Percentiles rank a stretch among this genome's conserved stretches.
phyloP scores from a whole-genome alignment of 2,797 vertebrate genomes.

The Menidia menidia region DNA sequence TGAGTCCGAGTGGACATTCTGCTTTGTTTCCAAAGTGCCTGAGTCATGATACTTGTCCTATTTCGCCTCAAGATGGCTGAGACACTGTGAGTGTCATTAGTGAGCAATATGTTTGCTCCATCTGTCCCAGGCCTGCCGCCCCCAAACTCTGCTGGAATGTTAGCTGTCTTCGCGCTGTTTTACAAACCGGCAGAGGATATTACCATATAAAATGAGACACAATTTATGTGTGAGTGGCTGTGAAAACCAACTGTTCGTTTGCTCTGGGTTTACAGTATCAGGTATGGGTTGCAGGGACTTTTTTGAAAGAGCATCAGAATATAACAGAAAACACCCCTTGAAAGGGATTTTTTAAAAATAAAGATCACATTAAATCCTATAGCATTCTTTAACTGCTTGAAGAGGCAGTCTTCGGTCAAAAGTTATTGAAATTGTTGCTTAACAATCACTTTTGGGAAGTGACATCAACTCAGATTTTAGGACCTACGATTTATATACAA shows the following conservation, averaged over 20 bases:
- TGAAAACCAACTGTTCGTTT: constrained; percentile 35
- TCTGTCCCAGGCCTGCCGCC: constrained; percentile 69
- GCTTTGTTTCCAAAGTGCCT: constrained; percentile 60
- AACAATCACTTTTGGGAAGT: constrained; percentile 8
- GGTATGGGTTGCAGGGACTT: constrained; percentile 11
- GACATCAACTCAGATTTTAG: neutral
- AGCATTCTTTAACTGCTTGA: constrained; percentile 11
- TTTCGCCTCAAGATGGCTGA: constrained; percentile 59
- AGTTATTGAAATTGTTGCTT: neutral
- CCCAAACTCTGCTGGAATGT: constrained; percentile 57
- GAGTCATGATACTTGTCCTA: constrained; percentile 60
- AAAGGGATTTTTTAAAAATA: constrained; percentile 17
- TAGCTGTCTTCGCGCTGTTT: constrained; percentile 45
- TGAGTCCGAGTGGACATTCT: constrained; percentile 35
- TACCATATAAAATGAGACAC: constrained; percentile 47
- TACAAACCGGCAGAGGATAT: constrained; percentile 35
- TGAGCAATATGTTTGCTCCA: constrained; percentile 77
- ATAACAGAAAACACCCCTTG: constrained; percentile 16
- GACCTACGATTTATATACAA: neutral
- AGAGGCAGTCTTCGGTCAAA: constrained; percentile 6
- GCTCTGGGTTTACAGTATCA: constrained; percentile 23
- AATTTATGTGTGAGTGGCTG: constrained; percentile 25
- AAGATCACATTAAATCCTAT: constrained; percentile 31
- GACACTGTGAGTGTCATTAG: constrained; percentile 69
- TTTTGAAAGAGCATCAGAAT: constrained; percentile 4